phyloP scores from a whole-genome alignment of 1,140 invertebrate genomes.

The Drosophila orosa region DNA sequence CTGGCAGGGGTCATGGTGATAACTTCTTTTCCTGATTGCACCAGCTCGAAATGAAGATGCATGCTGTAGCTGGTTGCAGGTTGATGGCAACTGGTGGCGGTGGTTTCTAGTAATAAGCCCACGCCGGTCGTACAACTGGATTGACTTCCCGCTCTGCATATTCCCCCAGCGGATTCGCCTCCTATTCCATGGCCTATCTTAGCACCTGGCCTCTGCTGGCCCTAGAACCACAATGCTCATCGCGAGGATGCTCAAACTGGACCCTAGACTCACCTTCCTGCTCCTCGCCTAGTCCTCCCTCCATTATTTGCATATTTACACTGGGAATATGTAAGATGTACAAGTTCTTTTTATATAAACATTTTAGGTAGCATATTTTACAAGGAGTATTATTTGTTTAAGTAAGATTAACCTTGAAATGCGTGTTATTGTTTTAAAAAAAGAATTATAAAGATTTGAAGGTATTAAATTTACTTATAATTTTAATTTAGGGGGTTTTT shows the following conservation, averaged over 20 bases:
- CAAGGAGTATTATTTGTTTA: not conserved
- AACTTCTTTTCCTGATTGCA: conserved; percentile 30
- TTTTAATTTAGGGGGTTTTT: not conserved
- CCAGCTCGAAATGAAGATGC: conserved; percentile 51
- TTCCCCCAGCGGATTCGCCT: not conserved
- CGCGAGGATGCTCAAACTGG: conserved; percentile 59
- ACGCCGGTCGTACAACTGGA: conserved; percentile 52
- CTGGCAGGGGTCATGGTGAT: conserved; percentile 39
- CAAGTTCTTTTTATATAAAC: not conserved
- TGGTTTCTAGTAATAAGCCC: conserved; percentile 64
- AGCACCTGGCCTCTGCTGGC: conserved; percentile 68
- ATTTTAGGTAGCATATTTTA: not conserved
- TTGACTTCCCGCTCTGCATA: conserved; percentile 48
- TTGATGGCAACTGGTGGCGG: not conserved
- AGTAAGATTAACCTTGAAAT: not conserved
- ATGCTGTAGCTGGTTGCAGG: conserved; percentile 22
- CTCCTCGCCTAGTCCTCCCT: conserved; percentile 14
- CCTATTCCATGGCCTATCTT: conserved; percentile 13
- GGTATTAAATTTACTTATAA: not conserved
- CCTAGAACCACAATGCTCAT: conserved; percentile 51
- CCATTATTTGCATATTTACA: conserved; percentile 32
- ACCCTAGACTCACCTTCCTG: conserved; percentile 56
- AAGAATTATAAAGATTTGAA: too few species aligned
- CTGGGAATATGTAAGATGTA: not conserved
- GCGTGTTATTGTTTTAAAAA: not conserved